Evolutionary conservation across 2,797 vertebrate genomes (phyloP).

Genomic region (Channallabes apus): DNA sequence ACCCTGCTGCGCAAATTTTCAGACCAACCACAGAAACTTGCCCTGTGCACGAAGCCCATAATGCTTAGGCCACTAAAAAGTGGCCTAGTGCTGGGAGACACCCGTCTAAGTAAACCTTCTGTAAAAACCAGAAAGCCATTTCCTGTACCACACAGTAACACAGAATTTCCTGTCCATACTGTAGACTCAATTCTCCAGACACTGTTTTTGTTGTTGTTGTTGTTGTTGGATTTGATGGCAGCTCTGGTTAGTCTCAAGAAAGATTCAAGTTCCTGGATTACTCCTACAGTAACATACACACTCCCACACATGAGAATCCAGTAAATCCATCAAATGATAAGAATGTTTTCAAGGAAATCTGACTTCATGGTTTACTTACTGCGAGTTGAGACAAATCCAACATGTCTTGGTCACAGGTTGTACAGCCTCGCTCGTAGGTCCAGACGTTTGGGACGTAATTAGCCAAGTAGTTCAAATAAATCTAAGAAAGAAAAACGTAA

Average conservation of each 20-base stretch:
- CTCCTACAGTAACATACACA: conserved; percentile 14
- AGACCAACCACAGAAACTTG: conserved; percentile 65
- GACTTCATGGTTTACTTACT: conserved; percentile 76
- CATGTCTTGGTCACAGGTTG: conserved; percentile 80
- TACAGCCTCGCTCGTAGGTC: conserved; percentile 89
- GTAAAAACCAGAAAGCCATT: conserved; percentile 77
- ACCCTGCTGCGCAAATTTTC: conserved; percentile 67
- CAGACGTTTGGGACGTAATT: conserved; percentile 96
- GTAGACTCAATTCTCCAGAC: conserved; percentile 56
- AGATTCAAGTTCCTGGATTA: conserved; percentile 32
- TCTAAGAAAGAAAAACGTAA: conserved; percentile 67
- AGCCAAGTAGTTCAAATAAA: conserved; percentile 91
- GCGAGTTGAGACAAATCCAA: conserved; percentile 80
- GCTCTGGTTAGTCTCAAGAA: conserved; percentile 58
- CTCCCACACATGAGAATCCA: conserved; percentile 1
- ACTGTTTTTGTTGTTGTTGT: conserved; percentile 61
- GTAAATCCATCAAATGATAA: conserved; percentile 16
- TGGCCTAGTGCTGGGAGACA: conserved; percentile 70
- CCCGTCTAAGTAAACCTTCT: conserved; percentile 75
- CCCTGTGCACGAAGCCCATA: conserved; percentile 65
- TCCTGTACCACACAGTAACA: conserved; percentile 73
- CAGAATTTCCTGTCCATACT: conserved; percentile 65
- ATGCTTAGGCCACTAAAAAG: conserved; percentile 67
- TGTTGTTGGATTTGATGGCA: conserved; percentile 60
- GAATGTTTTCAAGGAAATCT: neutral